Conservation (phyloP, 2,888 invertebrate genomes). For the Merodon equestris region DNA sequence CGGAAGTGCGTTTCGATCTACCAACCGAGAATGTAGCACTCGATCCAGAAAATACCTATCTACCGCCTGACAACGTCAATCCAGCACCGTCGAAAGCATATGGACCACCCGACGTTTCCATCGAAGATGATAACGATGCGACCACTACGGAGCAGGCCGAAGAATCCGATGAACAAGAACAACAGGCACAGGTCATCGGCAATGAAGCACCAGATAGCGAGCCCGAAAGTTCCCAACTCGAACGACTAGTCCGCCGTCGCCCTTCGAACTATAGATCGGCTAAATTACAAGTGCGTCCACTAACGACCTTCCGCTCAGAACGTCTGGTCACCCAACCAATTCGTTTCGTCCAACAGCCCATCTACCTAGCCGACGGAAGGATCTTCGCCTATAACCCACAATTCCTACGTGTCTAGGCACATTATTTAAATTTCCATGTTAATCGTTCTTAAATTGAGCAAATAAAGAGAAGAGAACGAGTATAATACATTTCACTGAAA, state of each 20-base stretch:
- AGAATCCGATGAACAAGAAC: slow-evolving; percentile 30
- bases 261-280: slow-evolving; percentile 13
- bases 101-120: slow-evolving; percentile 71
- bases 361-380: slow-evolving; percentile 54
- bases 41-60: slow-evolving; percentile 71
- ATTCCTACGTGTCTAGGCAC: slow-evolving; percentile 33
- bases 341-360: slow-evolving; percentile 24
- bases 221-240: slow-evolving; percentile 37
- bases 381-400: slow-evolving; percentile 48
- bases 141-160: slow-evolving; percentile 20
- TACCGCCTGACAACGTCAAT: slow-evolving; percentile 70
- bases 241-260: slow-evolving; percentile 33
- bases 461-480: slow-evolving; percentile 29
- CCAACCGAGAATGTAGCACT: slow-evolving; percentile 71
- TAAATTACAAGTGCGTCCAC: slow-evolving; percentile 33
- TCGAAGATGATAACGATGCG: slow-evolving; percentile 4
- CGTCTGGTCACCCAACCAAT: slow-evolving; percentile 38
- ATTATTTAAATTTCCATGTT: slow-evolving; percentile 8
- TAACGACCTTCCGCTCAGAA: slow-evolving; percentile 10
- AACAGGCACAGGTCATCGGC: not conserved
- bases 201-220: slow-evolving; percentile 52
- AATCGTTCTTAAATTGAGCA: slow-evolving; percentile 42
- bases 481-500: slow-evolving; percentile 5
- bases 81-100: slow-evolving; percentile 71
- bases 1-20: slow-evolving; percentile 74